A percentile compares a stretch with the other conserved stretches of the same genome.
Conservation (phyloP, 2,888 invertebrate genomes). For the Agrilus biguttatus region DNA sequence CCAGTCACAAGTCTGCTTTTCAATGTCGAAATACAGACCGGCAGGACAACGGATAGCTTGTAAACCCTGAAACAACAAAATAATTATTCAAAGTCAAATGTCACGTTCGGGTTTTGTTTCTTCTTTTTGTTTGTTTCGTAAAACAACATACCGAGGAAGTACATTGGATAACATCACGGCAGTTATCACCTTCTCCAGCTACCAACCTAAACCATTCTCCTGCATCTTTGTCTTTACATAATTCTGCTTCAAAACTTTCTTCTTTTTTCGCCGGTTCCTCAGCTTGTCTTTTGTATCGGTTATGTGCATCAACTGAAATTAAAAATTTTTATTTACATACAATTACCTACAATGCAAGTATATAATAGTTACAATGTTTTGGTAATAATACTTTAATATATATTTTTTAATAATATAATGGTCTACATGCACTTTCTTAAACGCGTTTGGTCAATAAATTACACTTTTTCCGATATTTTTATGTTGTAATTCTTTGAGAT, state of each 20-base stretch:
- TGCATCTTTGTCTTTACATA: slow-evolving; percentile 89
- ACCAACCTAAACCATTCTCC: slow-evolving; percentile 90
- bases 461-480: too few relatives aligned
- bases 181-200: slow-evolving; percentile 80
- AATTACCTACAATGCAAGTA: too few relatives aligned
- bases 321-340: too few relatives aligned
- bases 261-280: slow-evolving; percentile 55
- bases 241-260: slow-evolving; percentile 74
- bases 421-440: too few relatives aligned
- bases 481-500: too few relatives aligned
- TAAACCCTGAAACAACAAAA: slow-evolving; percentile 49
- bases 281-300: slow-evolving; percentile 34
- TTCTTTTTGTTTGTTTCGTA: not conserved
- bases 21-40: slow-evolving; percentile 84
- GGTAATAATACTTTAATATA: too few relatives aligned
- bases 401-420: too few relatives aligned
- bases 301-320: too few relatives aligned
- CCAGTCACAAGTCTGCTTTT: slow-evolving; percentile 92
- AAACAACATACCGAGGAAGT: slow-evolving; percentile 65
- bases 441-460: too few relatives aligned
- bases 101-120: not conserved
- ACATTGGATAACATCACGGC: slow-evolving; percentile 90
- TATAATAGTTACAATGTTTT: too few relatives aligned
- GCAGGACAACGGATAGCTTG: slow-evolving; percentile 89
- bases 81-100: not conserved